These are phyloP conservation scores for Brienomyrus brachyistius DNA, from an alignment of 2,113 vertebrate genomes.

Conservation along the genomic window DNA sequence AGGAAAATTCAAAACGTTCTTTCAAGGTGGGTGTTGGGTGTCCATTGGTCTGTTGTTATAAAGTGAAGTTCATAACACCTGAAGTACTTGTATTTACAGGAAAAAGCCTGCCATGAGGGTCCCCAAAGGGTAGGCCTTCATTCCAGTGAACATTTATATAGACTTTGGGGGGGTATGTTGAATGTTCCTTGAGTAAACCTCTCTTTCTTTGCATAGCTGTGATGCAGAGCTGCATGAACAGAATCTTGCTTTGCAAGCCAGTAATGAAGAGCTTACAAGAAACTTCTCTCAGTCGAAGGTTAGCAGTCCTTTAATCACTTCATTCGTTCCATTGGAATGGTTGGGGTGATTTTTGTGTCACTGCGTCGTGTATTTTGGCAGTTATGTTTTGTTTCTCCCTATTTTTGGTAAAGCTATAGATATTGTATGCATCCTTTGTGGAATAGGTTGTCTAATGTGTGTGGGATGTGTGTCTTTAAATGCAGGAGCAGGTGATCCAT, in stretches of 20 bases:
- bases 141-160: neutral
- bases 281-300: conserved; percentile 56
- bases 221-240: conserved; percentile 55
- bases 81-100: conserved; percentile 20
- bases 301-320: neutral
- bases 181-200: neutral
- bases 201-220: conserved; percentile 36
- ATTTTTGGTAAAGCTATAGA: neutral
- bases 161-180: neutral
- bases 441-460: neutral
- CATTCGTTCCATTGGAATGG: neutral
- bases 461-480: neutral
- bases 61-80: neutral
- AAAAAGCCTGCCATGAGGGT: conserved; percentile 41
- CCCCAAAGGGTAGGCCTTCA: conserved; percentile 47
- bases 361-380: neutral
- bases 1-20: neutral
- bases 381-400: neutral
- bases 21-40: neutral
- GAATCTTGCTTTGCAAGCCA: conserved; percentile 45
- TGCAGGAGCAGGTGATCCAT: conserved; percentile 48
- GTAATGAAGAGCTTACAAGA: conserved; percentile 55
- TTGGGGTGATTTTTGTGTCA: neutral
- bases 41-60: neutral
- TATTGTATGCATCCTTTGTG: neutral